These are phyloP conservation scores for Drosophila teissieri DNA, from an alignment of 1,140 invertebrate species.

Conservation along the genomic window DNA sequence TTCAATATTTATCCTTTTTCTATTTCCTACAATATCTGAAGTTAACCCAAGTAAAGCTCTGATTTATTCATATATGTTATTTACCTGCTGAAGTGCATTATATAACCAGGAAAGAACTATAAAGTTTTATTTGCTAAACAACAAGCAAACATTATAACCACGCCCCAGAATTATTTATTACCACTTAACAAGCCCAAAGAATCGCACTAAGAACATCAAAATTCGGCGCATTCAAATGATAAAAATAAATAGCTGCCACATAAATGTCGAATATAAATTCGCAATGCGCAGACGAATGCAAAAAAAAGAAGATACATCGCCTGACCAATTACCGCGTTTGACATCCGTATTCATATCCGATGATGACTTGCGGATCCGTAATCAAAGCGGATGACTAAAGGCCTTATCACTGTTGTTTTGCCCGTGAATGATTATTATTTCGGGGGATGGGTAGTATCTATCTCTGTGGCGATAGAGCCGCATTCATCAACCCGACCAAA, in stretches of 20 bases:
- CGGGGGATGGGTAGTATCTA: constrained; percentile 7
- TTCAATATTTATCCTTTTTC: too few species aligned
- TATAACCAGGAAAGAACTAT: background rate
- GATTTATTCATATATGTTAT: too few species aligned
- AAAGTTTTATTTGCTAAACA: background rate
- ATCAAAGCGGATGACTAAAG: constrained; percentile 24
- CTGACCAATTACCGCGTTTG: constrained; percentile 20
- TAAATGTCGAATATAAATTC: constrained; percentile 27
- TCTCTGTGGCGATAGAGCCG: constrained; percentile 8
- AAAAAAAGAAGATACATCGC: constrained; percentile 25
- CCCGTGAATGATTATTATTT: constrained; percentile 7
- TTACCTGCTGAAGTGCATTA: too few species aligned
- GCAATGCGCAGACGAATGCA: background rate
- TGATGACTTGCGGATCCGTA: constrained; percentile 33
- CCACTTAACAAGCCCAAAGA: background rate
- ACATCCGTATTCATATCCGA: constrained; percentile 33
- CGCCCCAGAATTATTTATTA: too few species aligned
- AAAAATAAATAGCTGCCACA: constrained; percentile 26
- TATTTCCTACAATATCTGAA: too few species aligned
- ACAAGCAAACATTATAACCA: constrained; percentile 2
- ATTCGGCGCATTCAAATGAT: constrained; percentile 9
- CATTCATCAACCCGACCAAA: constrained; percentile 5
- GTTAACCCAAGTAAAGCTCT: too few species aligned
- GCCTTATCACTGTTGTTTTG: constrained; percentile 29
- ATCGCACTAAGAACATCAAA: background rate